Base-by-base conservation (phyloP, 2,888 invertebrate genomes). In the Archips xylosteana region DNA sequence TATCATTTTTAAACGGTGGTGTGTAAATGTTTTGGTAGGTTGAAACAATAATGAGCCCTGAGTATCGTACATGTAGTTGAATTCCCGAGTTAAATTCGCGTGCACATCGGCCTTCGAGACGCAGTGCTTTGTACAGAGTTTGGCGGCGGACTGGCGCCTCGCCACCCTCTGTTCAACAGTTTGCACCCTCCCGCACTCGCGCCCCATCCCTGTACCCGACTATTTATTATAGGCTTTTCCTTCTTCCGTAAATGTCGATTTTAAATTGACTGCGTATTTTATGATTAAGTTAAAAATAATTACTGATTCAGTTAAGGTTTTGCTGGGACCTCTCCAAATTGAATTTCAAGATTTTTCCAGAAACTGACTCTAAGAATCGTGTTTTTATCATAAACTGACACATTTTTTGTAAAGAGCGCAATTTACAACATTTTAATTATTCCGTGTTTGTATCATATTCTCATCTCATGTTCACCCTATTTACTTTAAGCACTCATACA, bases 81-180 rank as follows among this genome's bases (percentile, higher is more conserved):
- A 64, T 42, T 15, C 15, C 51, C 69, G 70, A 49, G 47, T n/a
- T 64, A 67, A 70, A 61, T 71, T 73, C 75, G 78, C 79, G 78
- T 75, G 74, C 77, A 78, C 80, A 76, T 75, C 67, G 60, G 70
- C 63, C 71, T 74, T 76, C 65, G 77, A 77, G 75, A 79, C 78
- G 66, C 75, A 76, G 75, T 77, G 79, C 89, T 88, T 86, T 81
- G 84, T 79, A 79, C 82, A 81, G 86, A 85, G 86, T 77, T 81
- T 86, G 85, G 83, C 91, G 90, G 87, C 91, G 84, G 85, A 92
- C 93, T 92, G 92, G 89, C 91, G 92, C 87, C 90, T 77, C 80
- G 78, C 85, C 90, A 89, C 92, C 92, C 92, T 84, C 87, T 80
- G 89, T 84, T 94, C 94, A 94, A 94, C 94, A 94, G 93, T 90